Evolutionary conservation across 2,113 vertebrate species (phyloP).

Genomic region (Orycteropus afer): DNA sequence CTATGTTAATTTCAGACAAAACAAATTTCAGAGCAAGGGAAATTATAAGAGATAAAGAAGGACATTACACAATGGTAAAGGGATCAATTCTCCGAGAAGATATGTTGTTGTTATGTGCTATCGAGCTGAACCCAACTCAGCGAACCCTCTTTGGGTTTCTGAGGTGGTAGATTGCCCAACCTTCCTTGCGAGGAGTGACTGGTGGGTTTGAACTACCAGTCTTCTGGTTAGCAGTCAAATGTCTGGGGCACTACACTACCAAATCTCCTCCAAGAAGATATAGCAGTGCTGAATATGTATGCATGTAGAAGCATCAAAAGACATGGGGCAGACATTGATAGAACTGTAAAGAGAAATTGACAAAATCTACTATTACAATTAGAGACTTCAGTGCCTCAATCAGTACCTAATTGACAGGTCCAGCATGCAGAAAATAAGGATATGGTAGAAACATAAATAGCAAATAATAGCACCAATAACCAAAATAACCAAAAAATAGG

Average conservation of each 20-base stretch:
- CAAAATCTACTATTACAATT: neutral
- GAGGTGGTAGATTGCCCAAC: too few relatives aligned
- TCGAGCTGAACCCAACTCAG: too few relatives aligned
- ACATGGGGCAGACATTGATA: neutral
- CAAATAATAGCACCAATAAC: too few relatives aligned
- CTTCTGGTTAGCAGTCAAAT: too few relatives aligned
- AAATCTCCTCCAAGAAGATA: neutral
- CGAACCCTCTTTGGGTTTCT: too few relatives aligned
- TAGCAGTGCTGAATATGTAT: neutral
- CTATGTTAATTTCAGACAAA: neutral
- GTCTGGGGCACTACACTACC: too few relatives aligned
- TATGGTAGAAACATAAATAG: too few relatives aligned
- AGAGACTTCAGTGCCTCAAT: neutral
- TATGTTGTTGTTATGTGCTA: too few relatives aligned
- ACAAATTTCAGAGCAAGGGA: neutral
- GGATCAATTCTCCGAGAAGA: neutral
- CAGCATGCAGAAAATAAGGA: neutral
- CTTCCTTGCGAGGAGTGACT: too few relatives aligned
- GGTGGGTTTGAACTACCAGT: too few relatives aligned
- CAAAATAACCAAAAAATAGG: too few relatives aligned
- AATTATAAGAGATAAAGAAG: neutral
- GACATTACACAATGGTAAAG: neutral
- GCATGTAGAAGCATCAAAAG: neutral
- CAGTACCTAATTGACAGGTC: neutral
- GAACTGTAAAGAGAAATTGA: neutral